Evolutionary conservation across 2,113 vertebrate genomes (phyloP).

Genomic region (Fregetta grallaria): DNA sequence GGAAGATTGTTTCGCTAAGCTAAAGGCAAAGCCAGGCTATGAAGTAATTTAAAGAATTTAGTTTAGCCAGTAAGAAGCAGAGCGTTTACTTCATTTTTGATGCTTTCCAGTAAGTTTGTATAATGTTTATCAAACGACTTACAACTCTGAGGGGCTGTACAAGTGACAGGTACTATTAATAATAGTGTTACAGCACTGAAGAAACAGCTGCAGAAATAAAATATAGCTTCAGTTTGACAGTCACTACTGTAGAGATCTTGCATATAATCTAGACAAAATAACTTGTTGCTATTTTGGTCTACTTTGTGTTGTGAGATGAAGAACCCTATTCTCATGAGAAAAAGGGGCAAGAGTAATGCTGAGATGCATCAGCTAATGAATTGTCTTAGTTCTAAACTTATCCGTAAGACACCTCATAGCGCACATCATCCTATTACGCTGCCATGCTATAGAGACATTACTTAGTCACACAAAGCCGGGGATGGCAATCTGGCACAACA

Average conservation of each 20-base stretch:
- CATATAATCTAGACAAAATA: conserved; percentile 7
- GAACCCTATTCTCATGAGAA: background rate
- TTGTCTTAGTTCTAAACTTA: background rate
- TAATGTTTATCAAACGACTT: background rate
- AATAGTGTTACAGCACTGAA: background rate
- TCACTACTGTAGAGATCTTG: background rate
- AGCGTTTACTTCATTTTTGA: background rate
- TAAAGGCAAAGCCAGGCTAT: background rate
- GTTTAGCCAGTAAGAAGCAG: background rate
- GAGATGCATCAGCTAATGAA: background rate
- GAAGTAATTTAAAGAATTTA: background rate
- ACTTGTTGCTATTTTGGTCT: conserved; percentile 24
- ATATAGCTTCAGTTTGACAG: background rate
- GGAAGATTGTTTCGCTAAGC: background rate
- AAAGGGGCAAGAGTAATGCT: background rate
- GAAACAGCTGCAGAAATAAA: background rate
- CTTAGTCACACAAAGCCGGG: background rate
- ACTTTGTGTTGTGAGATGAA: background rate
- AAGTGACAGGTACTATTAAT: background rate
- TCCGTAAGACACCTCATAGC: background rate
- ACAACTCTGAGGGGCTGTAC: background rate
- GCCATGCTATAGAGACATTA: background rate
- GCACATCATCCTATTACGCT: background rate
- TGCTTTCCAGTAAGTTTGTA: background rate
- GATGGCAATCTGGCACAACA: background rate